Percentiles rank a stretch among this genome's conserved stretches.
These are phyloP conservation scores for Micrastur ruficollis DNA, from an alignment of 2,797 vertebrate genomes.

Conservation along the genomic window DNA sequence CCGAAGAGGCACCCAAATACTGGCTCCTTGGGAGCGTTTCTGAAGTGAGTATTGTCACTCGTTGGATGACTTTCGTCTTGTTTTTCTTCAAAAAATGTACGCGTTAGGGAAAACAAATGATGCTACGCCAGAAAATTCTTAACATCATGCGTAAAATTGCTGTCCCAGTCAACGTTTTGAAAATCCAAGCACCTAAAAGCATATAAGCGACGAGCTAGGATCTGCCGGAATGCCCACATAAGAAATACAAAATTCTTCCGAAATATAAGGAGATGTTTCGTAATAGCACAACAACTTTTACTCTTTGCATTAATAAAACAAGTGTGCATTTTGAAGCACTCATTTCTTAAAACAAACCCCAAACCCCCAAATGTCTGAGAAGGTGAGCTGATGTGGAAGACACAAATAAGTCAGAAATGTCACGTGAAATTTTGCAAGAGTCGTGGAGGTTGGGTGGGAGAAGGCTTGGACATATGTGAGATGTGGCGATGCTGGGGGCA, in stretches of 20 bases:
- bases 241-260: not conserved
- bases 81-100: rapidly evolving
- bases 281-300: not conserved
- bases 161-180: not conserved
- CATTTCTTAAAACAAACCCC: not conserved
- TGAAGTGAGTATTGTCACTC: rapidly evolving
- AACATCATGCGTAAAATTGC: rapidly evolving
- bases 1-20: rapidly evolving
- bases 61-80: rapidly evolving
- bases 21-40: not conserved
- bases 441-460: not conserved
- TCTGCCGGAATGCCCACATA: rapidly evolving
- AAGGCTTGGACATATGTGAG: not conserved
- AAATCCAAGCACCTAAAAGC: not conserved
- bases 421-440: not conserved
- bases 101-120: not conserved
- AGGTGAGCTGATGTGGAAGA: not conserved
- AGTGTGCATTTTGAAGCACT: rapidly evolving
- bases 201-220: not conserved
- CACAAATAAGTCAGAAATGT: not conserved
- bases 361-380: not conserved
- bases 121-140: no score
- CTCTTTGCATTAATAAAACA: not conserved
- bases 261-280: not conserved
- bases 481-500: no score